A percentile compares a stretch with the other conserved stretches of the same genome.
phyloP scores from a whole-genome alignment of 2,113 vertebrate genomes.

The Ceuthmochares aereus region DNA sequence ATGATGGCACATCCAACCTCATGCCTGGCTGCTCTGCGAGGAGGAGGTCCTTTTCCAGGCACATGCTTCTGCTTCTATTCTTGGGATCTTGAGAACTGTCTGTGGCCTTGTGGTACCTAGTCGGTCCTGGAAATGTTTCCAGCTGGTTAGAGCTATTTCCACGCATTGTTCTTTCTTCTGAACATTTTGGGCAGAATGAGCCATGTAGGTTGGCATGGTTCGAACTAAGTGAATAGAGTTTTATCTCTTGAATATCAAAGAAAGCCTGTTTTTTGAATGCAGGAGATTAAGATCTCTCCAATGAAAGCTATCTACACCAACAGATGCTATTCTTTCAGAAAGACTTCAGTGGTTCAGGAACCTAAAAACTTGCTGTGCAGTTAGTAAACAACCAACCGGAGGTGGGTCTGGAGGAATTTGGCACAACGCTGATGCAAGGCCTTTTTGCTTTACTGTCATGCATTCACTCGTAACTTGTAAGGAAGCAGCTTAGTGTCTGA shows the following conservation, averaged over 20 bases:
- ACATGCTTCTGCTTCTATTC: neutral
- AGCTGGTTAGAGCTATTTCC: neutral
- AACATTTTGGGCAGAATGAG: neutral
- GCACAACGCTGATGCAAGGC: neutral
- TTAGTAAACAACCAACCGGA: neutral
- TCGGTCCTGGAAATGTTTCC: neutral
- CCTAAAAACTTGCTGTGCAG: neutral
- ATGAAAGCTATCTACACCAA: neutral
- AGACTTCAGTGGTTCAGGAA: neutral
- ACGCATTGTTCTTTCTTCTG: neutral
- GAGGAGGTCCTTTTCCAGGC: neutral
- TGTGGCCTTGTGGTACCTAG: neutral
- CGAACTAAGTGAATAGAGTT: neutral
- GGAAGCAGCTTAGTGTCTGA: neutral
- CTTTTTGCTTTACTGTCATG: neutral
- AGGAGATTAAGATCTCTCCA: neutral
- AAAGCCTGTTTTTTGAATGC: neutral
- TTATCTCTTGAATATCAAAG: neutral
- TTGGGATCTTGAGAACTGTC: neutral
- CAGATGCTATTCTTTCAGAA: neutral
- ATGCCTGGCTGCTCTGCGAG: accelerated
- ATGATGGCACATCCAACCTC: neutral
- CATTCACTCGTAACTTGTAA: neutral
- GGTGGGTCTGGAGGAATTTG: neutral
- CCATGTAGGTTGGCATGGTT: neutral